Percentiles rank a stretch among this genome's conserved stretches.
Evolutionary conservation across 2,113 vertebrate genomes (phyloP).

Genomic region (Sinocyclocheilus rhinocerous): DNA sequence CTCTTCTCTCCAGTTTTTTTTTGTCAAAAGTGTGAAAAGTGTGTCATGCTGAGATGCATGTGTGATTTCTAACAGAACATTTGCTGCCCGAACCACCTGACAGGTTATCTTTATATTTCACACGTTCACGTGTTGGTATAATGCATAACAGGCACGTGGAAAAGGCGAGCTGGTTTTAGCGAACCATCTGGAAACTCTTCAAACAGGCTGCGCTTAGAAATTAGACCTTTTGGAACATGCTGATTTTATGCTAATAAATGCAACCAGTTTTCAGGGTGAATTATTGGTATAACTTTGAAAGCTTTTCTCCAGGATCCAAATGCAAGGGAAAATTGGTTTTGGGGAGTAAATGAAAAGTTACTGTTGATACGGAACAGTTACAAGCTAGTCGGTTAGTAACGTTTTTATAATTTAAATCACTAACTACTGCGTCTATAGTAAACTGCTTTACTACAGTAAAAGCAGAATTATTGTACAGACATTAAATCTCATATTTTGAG

Average conservation of each 20-base stretch:
- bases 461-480: no score
- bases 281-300: background rate
- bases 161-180: background rate
- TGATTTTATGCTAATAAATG: background rate
- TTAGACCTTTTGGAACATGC: constrained; percentile 6
- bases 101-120: constrained; percentile 42
- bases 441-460: no score
- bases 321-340: background rate
- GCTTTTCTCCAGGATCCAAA: background rate
- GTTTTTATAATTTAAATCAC: no score
- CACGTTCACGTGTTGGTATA: background rate
- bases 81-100: background rate
- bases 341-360: background rate
- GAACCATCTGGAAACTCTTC: constrained; percentile 16
- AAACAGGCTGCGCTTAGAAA: background rate
- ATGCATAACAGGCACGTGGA: background rate
- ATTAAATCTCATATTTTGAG: background rate
- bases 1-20: background rate
- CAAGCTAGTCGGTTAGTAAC: background rate
- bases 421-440: no score
- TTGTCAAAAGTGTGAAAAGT: constrained; percentile 28
- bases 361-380: background rate
- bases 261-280: background rate
- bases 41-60: constrained; percentile 27
- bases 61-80: constrained; percentile 32